Evolutionary conservation across 2,797 vertebrate species (phyloP).

Genomic region (Argya squamiceps): DNA sequence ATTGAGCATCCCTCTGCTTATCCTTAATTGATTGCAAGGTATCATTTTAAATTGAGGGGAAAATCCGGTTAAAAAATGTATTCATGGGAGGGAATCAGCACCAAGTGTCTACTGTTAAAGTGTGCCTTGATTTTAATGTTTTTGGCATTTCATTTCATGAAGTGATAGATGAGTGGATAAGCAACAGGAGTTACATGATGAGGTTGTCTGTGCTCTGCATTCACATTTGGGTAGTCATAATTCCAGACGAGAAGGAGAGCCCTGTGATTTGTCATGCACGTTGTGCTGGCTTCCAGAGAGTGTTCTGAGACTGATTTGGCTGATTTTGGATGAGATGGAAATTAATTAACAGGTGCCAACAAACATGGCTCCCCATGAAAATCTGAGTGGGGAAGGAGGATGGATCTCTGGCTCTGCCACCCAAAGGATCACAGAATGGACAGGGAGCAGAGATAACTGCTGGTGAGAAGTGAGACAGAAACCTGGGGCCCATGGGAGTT

Average conservation of each 20-base stretch:
- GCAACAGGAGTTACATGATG: background rate
- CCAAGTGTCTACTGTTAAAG: background rate
- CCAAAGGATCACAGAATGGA: rapidly evolving
- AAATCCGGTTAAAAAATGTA: background rate
- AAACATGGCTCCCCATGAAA: background rate
- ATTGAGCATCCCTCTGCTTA: background rate
- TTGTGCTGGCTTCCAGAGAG: background rate
- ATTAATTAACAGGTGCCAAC: background rate
- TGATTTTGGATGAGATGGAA: background rate
- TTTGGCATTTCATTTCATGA: background rate
- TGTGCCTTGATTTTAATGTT: background rate
- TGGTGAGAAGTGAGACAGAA: background rate
- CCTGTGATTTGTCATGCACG: background rate
- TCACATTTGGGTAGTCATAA: background rate
- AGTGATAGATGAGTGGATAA: background rate
- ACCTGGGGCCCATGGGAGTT: background rate
- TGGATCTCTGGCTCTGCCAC: background rate
- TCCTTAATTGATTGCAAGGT: slow-evolving; percentile 7
- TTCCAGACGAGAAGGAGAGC: background rate
- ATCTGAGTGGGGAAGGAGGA: background rate
- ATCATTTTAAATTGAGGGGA: background rate
- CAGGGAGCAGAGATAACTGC: background rate
- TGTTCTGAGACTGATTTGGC: background rate
- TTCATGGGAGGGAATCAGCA: background rate
- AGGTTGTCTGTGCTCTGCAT: slow-evolving; percentile 11